Evolutionary conservation across 2,113 vertebrate genomes (phyloP), one percentile per base, ranked within the genome.

Genomic region (Mesitornis unicolor): DNA sequence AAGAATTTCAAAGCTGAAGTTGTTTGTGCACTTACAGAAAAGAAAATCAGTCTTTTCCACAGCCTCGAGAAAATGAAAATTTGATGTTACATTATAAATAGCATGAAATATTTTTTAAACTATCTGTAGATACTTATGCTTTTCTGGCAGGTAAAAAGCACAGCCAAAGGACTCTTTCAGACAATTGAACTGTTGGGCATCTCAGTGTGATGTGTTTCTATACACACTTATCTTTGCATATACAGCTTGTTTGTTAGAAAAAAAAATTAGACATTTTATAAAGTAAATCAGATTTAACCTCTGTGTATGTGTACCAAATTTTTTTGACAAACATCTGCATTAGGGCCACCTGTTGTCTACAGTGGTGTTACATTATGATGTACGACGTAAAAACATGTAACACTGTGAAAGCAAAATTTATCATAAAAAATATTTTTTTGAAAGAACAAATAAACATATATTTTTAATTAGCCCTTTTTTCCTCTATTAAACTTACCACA

Each of bases 311-410:
- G 5, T 29, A 10, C 10, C n/a, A 1, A 24, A 28, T 50, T 64
- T 65, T 71, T 47, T 47, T 31, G 28, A 22, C 19, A 48, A 5
- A 9, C 2, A 38, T 43, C 9, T 61, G 8, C 18, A 28, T 79
- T 83, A 69, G 11, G 3, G 6, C 36, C 5, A 82, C 12, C 13
- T 13, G 7, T 57, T 63, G 31, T 76, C 16, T 43, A 7, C 21
- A 28, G 6, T 0, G 1, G 4, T 48, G 12, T 73, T 69, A 29
- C 2, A 6, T 40, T 56, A 25, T 25, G 4, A 9, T 0, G 1
- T 10, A 22, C 25, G 9, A 40, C 10, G 14, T 57, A 60, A 80
- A 74, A 36, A 2, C 15, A 35, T 1, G 1, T 14, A 47, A 43
- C 4, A 28, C 1, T 2, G 1, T 18, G 9, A 74, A 86, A 36